phyloP scores from a whole-genome alignment of 2,888 invertebrate species.

The Chymomyza amoena region DNA sequence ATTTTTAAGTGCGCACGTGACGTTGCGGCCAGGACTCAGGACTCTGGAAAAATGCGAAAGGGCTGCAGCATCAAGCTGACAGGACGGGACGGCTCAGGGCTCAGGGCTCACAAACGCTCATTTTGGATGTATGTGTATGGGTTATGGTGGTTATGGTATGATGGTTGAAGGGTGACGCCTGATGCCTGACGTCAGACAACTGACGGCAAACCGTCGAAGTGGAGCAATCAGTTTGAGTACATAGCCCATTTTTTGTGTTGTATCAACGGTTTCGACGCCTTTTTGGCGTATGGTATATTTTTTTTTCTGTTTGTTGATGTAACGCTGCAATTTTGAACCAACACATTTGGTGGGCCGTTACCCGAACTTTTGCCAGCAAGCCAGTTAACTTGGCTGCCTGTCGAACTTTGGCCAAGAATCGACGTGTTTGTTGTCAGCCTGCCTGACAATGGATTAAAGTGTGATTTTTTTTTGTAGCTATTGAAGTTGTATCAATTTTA shows the following conservation, averaged over 20 bases:
- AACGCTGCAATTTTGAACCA: not conserved
- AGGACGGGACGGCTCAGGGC: too few relatives aligned
- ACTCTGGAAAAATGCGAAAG: conserved; percentile 25
- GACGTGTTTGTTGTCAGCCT: not conserved
- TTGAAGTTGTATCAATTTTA: not conserved
- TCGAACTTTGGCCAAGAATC: not conserved
- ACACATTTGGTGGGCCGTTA: not conserved
- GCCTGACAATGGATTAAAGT: not conserved
- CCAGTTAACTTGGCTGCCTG: not conserved
- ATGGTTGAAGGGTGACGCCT: too few relatives aligned
- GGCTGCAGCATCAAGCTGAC: conserved; percentile 18
- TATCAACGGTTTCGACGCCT: conserved; percentile 26
- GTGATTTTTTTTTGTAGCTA: not conserved
- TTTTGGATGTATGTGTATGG: not conserved
- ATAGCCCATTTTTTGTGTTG: conserved; percentile 32
- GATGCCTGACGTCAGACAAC: not conserved
- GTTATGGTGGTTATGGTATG: not conserved
- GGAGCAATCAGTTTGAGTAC: conserved; percentile 49
- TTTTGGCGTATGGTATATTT: conserved; percentile 10
- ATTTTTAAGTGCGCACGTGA: conserved; percentile 69
- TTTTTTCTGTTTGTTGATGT: not conserved
- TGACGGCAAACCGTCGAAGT: conserved; percentile 32
- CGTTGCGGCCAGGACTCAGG: conserved; percentile 21
- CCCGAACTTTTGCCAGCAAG: not conserved
- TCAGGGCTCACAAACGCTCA: not conserved